These are phyloP conservation scores for Phorcus lineatus DNA, from an alignment of 2,888 invertebrate species.

Conservation along the genomic window DNA sequence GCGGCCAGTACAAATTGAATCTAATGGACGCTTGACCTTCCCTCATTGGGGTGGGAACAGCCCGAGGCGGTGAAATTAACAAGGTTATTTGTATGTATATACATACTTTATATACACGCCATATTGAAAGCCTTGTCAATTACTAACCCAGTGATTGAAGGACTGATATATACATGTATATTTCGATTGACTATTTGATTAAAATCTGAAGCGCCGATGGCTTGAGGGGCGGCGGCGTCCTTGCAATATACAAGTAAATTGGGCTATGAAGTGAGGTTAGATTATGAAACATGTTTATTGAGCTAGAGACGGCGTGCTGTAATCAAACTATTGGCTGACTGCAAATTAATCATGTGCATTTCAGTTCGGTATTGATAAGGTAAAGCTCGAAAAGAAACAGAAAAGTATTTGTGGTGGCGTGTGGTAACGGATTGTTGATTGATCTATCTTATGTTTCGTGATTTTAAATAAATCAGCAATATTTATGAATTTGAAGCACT, in stretches of 20 bases:
- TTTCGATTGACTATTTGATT: constrained; percentile 4
- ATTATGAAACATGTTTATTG: too few relatives aligned
- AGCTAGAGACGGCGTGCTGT: too few relatives aligned
- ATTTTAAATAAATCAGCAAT: too few relatives aligned
- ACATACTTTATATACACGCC: not conserved
- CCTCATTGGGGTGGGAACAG: not conserved
- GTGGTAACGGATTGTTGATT: too few relatives aligned
- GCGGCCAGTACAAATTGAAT: not conserved
- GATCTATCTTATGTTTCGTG: too few relatives aligned
- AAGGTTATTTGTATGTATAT: not conserved
- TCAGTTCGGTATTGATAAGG: too few relatives aligned
- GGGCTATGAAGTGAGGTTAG: too few relatives aligned
- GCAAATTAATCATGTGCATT: too few relatives aligned
- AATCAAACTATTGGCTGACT: too few relatives aligned
- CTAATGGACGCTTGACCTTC: not conserved
- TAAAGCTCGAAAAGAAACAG: too few relatives aligned
- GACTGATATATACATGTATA: not conserved
- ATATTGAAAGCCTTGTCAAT: not conserved
- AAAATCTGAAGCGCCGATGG: not conserved
- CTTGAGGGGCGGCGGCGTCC: not conserved
- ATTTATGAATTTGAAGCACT: too few relatives aligned
- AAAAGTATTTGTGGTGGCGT: too few relatives aligned
- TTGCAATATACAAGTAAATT: not conserved
- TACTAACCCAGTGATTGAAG: not conserved
- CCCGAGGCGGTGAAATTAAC: not conserved